phyloP scores from a whole-genome alignment of 2,797 vertebrate genomes.

The Falco berigora region DNA sequence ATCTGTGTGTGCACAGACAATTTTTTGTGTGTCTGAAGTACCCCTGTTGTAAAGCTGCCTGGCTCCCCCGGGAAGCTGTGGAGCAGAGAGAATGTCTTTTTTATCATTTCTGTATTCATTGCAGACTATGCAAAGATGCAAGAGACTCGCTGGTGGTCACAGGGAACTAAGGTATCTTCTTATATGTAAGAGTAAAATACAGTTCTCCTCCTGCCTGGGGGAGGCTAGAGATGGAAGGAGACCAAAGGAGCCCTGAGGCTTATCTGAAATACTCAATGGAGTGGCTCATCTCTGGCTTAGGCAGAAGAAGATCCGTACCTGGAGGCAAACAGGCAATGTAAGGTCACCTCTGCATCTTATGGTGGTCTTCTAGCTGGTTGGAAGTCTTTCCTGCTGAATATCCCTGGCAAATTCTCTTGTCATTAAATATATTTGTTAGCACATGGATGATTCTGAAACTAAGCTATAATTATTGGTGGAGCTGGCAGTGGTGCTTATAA shows the following conservation, averaged over 20 bases:
- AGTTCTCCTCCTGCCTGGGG: background rate
- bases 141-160: background rate
- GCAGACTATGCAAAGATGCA: background rate
- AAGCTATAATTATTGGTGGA: slow-evolving; percentile 43
- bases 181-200: background rate
- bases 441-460: background rate
- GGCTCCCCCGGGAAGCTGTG: background rate
- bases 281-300: background rate
- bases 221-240: background rate
- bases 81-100: background rate
- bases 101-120: background rate
- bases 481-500: slow-evolving; percentile 16
- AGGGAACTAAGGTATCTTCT: background rate
- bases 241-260: background rate
- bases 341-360: background rate
- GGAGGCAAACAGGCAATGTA: background rate
- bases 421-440: background rate
- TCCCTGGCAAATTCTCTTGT: background rate
- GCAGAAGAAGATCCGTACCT: background rate
- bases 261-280: background rate
- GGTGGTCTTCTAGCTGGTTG: accelerated
- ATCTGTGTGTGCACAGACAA: accelerated
- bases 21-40: accelerated
- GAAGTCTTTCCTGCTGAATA: background rate
- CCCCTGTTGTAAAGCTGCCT: background rate